Base-by-base conservation (phyloP, 2,797 vertebrate species). In the Heterohyrax brucei region DNA sequence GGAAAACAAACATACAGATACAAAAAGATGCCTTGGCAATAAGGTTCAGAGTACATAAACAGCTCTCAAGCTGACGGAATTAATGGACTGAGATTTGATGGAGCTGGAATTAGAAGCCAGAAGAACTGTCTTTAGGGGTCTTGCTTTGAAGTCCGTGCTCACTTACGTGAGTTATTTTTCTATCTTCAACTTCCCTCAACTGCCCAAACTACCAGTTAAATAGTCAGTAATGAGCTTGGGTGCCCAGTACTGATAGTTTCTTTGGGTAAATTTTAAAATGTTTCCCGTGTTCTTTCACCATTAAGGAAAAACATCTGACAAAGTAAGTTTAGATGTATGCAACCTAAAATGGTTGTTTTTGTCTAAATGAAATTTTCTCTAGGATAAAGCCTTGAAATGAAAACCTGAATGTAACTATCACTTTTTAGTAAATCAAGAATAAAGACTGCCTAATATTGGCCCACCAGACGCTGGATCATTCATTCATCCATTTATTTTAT, bases 331-430 rank as follows among this genome's bases (percentile, higher is more conserved):
- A 91, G 59, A 91, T 91, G 83, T 96, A 93, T 13, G 79, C 1
- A 83, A 93, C 10, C 10, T 44, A 61, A 93, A 90, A 79, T 73
- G 64, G 10, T 28, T 87, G 26, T 75, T 91, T 82, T 92, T 61
- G 28, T 73, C 44, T 59, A 44, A 75, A 87, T 91, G 73, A 83
- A 79, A 91, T 87, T 83, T 83, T 9, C 21, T 90, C 50, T 26
- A 75, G 48, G 64, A 82, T 96, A 82, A 83, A 90, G 68, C 16
- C 48, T 72, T 66, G 64, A 93, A 90, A 79, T 93, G 50, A 93
- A 96, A 95, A 87, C 19, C 73, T 93, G 87, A 94, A 56, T 95
- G 64, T 82, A 93, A 78, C 78, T 87, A 53, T n/a, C 24, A 90
- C 3, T 48, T 87, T 89, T 93, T 72, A 87, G 90, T 87, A 78